phyloP scores from a whole-genome alignment of 2,113 vertebrate genomes.

The Heteronetta atricapilla region DNA sequence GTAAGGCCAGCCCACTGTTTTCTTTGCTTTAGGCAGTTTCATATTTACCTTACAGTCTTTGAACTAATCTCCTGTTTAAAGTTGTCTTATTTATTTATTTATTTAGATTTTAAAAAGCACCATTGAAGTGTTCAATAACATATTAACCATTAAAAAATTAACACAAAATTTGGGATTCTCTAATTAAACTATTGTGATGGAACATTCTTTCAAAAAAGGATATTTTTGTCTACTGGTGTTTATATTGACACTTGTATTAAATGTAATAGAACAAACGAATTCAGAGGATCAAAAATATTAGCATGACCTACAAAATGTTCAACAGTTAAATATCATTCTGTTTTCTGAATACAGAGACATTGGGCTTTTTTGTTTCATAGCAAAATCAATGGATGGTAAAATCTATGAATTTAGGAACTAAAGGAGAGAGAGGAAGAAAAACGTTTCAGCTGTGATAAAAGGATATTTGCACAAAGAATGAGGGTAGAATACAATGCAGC shows the following conservation, averaged over 20 bases:
- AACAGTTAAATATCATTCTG: neutral
- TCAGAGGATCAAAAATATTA: neutral
- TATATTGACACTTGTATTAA: neutral
- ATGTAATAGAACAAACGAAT: neutral
- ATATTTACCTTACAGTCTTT: neutral
- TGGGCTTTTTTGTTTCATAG: neutral
- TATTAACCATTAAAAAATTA: neutral
- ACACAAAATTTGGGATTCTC: neutral
- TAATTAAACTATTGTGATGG: neutral
- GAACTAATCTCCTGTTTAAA: neutral
- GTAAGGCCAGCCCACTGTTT: neutral
- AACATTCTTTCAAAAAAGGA: neutral
- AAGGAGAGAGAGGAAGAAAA: slow-evolving; percentile 45
- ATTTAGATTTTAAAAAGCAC: neutral
- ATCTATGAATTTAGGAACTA: neutral
- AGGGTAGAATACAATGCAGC: slow-evolving; percentile 34
- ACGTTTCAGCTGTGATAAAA: slow-evolving; percentile 13
- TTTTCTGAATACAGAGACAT: neutral
- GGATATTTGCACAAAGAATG: slow-evolving; percentile 10
- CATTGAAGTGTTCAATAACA: neutral
- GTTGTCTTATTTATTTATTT: neutral
- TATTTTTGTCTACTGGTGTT: neutral
- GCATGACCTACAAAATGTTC: neutral
- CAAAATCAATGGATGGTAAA: neutral
- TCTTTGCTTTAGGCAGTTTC: neutral